These are phyloP conservation scores for Nothoprocta pentlandii DNA, from an alignment of 2,113 vertebrate genomes.

Conservation along the genomic window DNA sequence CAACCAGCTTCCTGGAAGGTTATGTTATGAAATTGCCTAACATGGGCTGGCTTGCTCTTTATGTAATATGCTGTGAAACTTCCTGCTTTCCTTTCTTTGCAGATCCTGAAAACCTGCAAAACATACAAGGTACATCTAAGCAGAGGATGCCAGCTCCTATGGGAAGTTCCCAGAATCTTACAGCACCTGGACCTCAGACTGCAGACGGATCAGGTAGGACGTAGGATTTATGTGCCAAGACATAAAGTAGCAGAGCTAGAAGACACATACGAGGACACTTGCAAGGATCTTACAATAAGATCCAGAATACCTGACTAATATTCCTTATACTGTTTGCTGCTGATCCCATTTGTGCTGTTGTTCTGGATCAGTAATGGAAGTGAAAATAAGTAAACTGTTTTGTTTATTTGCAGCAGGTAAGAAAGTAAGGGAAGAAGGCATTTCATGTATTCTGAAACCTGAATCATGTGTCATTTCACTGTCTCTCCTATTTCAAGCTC, in stretches of 20 bases:
- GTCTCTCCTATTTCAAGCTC: conserved; percentile 44
- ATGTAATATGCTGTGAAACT: background rate
- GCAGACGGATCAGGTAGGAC: conserved; percentile 48
- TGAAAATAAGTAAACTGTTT: background rate
- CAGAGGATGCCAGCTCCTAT: conserved; percentile 9
- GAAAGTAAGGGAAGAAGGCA: background rate
- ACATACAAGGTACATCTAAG: background rate
- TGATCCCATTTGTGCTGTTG: background rate
- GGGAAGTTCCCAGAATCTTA: conserved; percentile 45
- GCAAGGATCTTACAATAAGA: background rate
- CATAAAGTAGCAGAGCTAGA: background rate
- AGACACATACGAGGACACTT: background rate
- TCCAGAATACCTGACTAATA: background rate
- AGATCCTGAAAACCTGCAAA: conserved; percentile 52
- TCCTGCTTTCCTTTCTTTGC: background rate
- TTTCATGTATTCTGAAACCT: background rate
- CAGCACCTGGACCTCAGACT: conserved; percentile 13
- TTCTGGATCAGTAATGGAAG: background rate
- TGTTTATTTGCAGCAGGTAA: background rate
- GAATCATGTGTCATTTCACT: background rate
- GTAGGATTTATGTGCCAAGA: background rate
- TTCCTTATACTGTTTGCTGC: background rate
- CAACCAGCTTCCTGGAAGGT: background rate
- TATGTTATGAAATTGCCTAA: background rate
- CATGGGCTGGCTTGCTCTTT: background rate